phyloP scores from a whole-genome alignment of 2,113 vertebrate genomes.

The Hemiprocne comata region DNA sequence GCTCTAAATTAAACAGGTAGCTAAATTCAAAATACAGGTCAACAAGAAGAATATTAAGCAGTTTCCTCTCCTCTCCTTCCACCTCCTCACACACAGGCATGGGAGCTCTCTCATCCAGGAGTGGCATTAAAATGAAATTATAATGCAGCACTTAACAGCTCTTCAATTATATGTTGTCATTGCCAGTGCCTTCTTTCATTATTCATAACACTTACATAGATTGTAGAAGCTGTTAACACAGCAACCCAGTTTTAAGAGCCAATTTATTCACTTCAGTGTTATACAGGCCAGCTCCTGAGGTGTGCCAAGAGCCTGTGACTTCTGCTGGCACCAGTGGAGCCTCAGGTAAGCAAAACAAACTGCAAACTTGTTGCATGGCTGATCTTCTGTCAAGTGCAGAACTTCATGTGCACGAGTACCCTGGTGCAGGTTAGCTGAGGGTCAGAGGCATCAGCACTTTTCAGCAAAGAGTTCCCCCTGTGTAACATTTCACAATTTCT shows the following conservation, averaged over 20 bases:
- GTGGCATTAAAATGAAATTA: conserved; percentile 50
- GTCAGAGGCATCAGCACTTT: neutral
- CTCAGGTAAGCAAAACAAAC: neutral
- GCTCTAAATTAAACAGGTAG: neutral
- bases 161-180: conserved; percentile 46
- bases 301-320: neutral
- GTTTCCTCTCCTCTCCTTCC: neutral
- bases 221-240: conserved; percentile 33
- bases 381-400: neutral
- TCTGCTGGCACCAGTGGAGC: neutral
- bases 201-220: conserved; percentile 42
- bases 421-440: neutral
- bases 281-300: neutral
- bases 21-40: conserved; percentile 19
- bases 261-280: neutral
- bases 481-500: neutral
- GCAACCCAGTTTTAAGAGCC: conserved; percentile 10
- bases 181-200: conserved; percentile 34
- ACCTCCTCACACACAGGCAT: neutral
- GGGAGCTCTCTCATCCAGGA: conserved; percentile 11
- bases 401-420: neutral
- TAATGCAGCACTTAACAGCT: conserved; percentile 55
- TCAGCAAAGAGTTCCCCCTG: neutral
- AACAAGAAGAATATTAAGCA: conserved; percentile 46
- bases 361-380: neutral